Evolutionary conservation across 2,888 invertebrate genomes (phyloP), one percentile per base, ranked within the genome.

Genomic region (Calephelis perditalis): DNA sequence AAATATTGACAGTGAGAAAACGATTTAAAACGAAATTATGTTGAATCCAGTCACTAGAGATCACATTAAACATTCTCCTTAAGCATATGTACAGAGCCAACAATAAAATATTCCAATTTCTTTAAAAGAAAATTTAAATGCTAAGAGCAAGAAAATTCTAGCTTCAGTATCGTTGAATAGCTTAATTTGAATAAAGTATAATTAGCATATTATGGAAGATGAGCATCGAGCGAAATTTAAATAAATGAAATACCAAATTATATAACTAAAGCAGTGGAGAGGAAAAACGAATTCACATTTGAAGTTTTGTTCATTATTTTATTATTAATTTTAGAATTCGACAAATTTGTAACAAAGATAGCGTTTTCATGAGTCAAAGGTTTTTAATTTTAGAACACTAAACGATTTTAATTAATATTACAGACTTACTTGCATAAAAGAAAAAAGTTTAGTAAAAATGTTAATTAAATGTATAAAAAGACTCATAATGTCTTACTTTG

Each of bases 1-100:
- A 52, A 52, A 52, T 52, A 52, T 52, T 52, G 52, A 52, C 52
- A 52, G 35, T 52, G 35, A 52, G 52, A 52, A 52, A 52, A 52
- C 52, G 52, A 52, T 35, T 52, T 52, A 35, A 52, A 35, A 35
- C 11, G 52, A 52, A 52, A 52, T 52, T 35, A 44, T 49, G 35
- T 58, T 12, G 47, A 37, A 35, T 44, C 49, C 36, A 46, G 15
- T 44, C 26, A 57, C 37, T 40, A 49, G 49, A 52, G 35, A 52
- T 52, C 52, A 52, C 26, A 35, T 52, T 52, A 49, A 49, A 49
- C 26, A 49, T 49, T 49, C 49, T 49, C 26, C 49, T 12, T 49
- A n/a, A 49, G 49, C 49, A 49, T 49, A 35, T 26, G n/a, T 11
- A 46, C 35, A n/a, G 46, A n/a, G 35, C 36, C 49, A 12, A 15